phyloP scores from a whole-genome alignment of 1,140 invertebrate species.

The Leptinotarsa texana region DNA sequence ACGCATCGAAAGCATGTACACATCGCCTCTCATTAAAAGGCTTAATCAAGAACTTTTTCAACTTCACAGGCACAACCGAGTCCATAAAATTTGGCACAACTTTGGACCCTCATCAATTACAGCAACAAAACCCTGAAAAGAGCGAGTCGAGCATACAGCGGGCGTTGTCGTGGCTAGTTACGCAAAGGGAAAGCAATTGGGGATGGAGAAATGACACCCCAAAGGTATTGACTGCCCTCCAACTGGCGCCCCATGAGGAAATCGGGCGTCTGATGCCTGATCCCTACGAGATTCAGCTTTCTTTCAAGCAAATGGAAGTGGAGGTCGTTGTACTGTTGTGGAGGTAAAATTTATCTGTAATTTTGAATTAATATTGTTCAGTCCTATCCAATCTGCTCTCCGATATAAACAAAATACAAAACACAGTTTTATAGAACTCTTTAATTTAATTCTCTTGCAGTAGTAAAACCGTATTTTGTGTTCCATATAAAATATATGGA shows the following conservation, averaged over 20 bases:
- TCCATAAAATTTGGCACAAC: conserved; percentile 10
- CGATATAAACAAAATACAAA: no score
- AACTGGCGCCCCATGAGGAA: conserved; percentile 56
- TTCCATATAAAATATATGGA: no score
- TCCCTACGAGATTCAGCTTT: conserved; percentile 72
- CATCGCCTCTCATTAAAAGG: not conserved
- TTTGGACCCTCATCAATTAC: not conserved
- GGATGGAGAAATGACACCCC: conserved; percentile 80
- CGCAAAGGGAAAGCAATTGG: conserved; percentile 69
- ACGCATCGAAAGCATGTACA: not conserved
- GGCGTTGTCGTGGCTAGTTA: conserved; percentile 68
- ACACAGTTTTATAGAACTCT: no score
- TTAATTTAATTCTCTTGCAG: no score
- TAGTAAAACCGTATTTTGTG: no score
- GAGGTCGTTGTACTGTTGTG: conserved; percentile 79
- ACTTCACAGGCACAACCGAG: conserved; percentile 4
- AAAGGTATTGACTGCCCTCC: conserved; percentile 68
- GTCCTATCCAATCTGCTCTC: no score
- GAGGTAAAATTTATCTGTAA: conserved; percentile 58
- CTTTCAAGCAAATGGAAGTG: conserved; percentile 80
- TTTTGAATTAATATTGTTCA: not conserved
- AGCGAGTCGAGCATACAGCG: conserved; percentile 60
- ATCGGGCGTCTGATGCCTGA: conserved; percentile 58
- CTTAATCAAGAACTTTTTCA: not conserved
- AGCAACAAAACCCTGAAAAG: conserved; percentile 31